Base-by-base conservation (phyloP, 2,888 invertebrate genomes). In the Plagodis dolabraria region DNA sequence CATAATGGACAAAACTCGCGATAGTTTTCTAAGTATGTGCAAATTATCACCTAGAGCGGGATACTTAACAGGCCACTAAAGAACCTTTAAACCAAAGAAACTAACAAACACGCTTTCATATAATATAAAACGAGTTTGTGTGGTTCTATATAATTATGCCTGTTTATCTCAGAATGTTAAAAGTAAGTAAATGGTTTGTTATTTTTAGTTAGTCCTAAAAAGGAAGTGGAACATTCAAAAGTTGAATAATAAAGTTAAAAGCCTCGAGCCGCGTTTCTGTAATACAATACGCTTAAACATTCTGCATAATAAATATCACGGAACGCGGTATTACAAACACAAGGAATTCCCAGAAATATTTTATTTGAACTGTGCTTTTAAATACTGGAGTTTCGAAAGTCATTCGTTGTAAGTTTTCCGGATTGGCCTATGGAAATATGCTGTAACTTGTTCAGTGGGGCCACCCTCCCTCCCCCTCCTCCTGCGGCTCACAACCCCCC, bases 301-400 rank as follows among this genome's bases (percentile, higher is more conserved):
- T 57, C 53, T 57, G 47, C 53, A 60, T 51, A 63, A 65, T 67
- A 60, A 67, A 65, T 60, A 49, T 53, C 57, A 46, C 53, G 34
- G 65, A 53, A 62, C 53, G 38, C 49, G 47, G 60, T 62, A 68
- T 63, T 57, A 62, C 64, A 61, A 55, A 53, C 56, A 52, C 57
- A 47, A 44, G 51, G 46, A 54, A 38, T 50, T 59, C 60, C 43
- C 52, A 43, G 46, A 53, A 58, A 63, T 67, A 64, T 62, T 64
- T 64, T 58, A 62, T 62, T 65, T 62, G 56, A 49, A 63, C 57
- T 56, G 60, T 47, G 53, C 53, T 67, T 69, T 69, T 69, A 69
- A 69, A 69, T 69, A 62, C 62, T 65, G 53, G 58, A 65, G 65
- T 60, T 67, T 12, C n/a, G 46, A 63, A 64, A 67, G 62, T 64